phyloP scores from a whole-genome alignment of 2,888 invertebrate genomes.

The Nezara viridula region DNA sequence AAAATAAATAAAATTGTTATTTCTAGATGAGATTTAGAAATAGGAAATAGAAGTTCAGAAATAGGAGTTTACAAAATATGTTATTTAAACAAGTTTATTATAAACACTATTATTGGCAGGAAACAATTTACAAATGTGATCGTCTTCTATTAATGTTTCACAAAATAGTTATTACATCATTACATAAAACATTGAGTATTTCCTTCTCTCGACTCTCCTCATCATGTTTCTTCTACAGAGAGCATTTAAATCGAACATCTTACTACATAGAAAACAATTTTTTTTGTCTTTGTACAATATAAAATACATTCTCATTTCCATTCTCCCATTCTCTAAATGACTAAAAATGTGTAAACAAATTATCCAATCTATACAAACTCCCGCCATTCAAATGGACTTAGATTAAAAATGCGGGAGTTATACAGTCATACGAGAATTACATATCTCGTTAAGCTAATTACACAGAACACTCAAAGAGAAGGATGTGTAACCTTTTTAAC shows the following conservation, averaged over 20 bases:
- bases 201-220: neutral
- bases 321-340: neutral
- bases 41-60: no score
- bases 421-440: constrained; percentile 16
- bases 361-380: constrained; percentile 34
- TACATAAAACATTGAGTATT: constrained; percentile 46
- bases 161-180: constrained; percentile 51
- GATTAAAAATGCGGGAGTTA: constrained; percentile 20
- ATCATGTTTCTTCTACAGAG: constrained; percentile 3
- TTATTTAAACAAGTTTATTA: constrained; percentile 58
- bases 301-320: constrained; percentile 43
- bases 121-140: constrained; percentile 55
- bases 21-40: neutral
- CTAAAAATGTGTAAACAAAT: constrained; percentile 47
- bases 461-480: constrained; percentile 39
- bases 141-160: constrained; percentile 45
- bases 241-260: constrained; percentile 16
- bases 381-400: constrained; percentile 24
- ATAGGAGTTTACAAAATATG: neutral
- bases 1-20: neutral
- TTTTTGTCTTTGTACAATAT: constrained; percentile 40
- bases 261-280: constrained; percentile 39
- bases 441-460: constrained; percentile 43
- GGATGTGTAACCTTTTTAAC: constrained; percentile 38
- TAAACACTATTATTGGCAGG: constrained; percentile 58